These are phyloP conservation scores for Willisornis vidua DNA, from an alignment of 2,113 vertebrate species.

Conservation along the genomic window DNA sequence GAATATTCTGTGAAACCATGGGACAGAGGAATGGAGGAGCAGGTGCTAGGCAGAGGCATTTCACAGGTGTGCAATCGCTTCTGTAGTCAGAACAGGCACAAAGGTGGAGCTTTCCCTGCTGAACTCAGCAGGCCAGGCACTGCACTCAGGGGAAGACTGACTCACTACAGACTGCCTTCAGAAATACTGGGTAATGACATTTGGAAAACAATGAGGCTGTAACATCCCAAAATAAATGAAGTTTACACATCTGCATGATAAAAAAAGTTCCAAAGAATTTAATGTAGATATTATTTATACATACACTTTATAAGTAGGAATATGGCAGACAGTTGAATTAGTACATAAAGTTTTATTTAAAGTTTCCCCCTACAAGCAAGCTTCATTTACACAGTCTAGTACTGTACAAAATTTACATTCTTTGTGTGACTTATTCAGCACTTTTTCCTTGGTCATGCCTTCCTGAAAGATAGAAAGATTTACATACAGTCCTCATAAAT, in stretches of 20 bases:
- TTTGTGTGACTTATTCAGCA: conserved; percentile 75
- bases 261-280: conserved; percentile 66
- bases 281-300: conserved; percentile 67
- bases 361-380: conserved; percentile 85
- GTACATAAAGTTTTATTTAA: conserved; percentile 90
- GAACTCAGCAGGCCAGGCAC: neutral
- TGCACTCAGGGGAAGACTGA: neutral
- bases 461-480: conserved; percentile 82
- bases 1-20: neutral
- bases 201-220: neutral
- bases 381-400: conserved; percentile 87
- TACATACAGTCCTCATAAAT: conserved; percentile 79
- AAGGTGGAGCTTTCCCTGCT: neutral
- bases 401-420: conserved; percentile 88
- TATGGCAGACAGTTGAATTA: conserved; percentile 74
- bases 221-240: conserved; percentile 17
- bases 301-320: conserved; percentile 66
- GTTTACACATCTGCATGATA: conserved; percentile 45
- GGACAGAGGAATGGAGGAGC: neutral
- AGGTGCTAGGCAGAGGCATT: fast-evolving
- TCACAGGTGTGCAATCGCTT: neutral
- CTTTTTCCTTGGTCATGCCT: conserved; percentile 79
- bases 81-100: neutral
- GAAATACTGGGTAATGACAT: neutral
- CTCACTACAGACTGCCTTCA: neutral